phyloP scores from a whole-genome alignment of 1,140 invertebrate species.

The Linepithema humile region DNA sequence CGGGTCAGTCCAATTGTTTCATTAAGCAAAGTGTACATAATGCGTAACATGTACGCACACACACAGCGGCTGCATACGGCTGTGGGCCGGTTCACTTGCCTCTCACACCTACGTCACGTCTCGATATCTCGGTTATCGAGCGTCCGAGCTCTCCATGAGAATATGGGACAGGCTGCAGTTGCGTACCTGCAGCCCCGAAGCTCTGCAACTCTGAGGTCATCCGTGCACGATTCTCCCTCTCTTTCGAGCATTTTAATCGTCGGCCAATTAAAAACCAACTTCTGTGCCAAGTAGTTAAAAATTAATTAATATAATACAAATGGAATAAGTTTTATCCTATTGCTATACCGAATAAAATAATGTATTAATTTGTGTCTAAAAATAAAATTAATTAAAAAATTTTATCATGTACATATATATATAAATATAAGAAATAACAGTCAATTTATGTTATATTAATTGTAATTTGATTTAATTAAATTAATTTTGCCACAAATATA shows the following conservation, averaged over 20 bases:
- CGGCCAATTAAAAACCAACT: constrained; percentile 18
- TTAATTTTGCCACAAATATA: too few species aligned
- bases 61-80: not conserved
- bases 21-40: constrained; percentile 51
- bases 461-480: too few species aligned
- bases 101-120: constrained; percentile 62
- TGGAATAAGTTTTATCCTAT: not conserved
- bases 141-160: constrained; percentile 62
- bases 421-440: too few species aligned
- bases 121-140: constrained; percentile 70
- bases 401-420: not conserved
- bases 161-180: constrained; percentile 68
- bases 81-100: constrained; percentile 32
- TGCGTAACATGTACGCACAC: not conserved
- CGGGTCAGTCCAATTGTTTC: constrained; percentile 53
- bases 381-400: not conserved
- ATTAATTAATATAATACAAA: not conserved
- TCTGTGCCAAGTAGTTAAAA: not conserved
- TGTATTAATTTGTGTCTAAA: not conserved
- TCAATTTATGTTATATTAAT: too few species aligned
- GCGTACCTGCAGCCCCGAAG: constrained; percentile 64
- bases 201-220: constrained; percentile 58
- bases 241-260: constrained; percentile 3
- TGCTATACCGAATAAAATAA: not conserved
- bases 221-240: constrained; percentile 43